Evolutionary conservation across 1,140 invertebrate species (phyloP), one percentile per base, ranked within the genome.

Genomic region (Acyrthosiphon pisum): DNA sequence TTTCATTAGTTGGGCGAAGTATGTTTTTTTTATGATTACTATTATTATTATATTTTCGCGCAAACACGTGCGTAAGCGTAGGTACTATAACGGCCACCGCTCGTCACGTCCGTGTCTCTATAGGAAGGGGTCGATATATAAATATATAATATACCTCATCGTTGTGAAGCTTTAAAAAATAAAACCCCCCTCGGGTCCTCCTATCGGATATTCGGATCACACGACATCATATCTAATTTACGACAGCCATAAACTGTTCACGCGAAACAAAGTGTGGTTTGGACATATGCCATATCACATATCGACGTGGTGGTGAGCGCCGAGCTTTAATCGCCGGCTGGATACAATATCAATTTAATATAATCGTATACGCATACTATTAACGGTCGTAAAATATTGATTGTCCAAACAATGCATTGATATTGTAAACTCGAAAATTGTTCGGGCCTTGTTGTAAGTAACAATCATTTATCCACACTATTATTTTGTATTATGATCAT

Each of bases 321-420:
- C 60, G n/a, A n/a, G 60, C 60, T 76, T 76, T 76, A 76, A 76
- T 76, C 60, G 60, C n/a, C 60, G 14, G n/a, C n/a, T n/a, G 30
- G 60, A 76, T 18, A 76, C 30, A 76, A 76, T 76, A 76, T 76
- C 60, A 76, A 18, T 76, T 76, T 76, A 76, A 76, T 76, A 76
- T n/a, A 76, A n/a, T 76, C 60, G 60, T 18, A n/a, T 76, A 76
- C 60, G 60, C 60, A n/a, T 76, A 76, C 60, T n/a, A 76, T 76
- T n/a, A n/a, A 76, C 60, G 60, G 30, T n/a, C 60, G 60, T 76
- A 76, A 76, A 76, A 76, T 76, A 76, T 76, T n/a, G 60, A 76
- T 76, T n/a, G 60, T 76, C n/a, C 60, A 18, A 76, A n/a, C 60
- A n/a, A n/a, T n/a, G 30, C 60, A n/a, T 35, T 76, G 30, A 76